Base-by-base conservation (phyloP, 2,113 vertebrate species). In the Tupaia tana region DNA sequence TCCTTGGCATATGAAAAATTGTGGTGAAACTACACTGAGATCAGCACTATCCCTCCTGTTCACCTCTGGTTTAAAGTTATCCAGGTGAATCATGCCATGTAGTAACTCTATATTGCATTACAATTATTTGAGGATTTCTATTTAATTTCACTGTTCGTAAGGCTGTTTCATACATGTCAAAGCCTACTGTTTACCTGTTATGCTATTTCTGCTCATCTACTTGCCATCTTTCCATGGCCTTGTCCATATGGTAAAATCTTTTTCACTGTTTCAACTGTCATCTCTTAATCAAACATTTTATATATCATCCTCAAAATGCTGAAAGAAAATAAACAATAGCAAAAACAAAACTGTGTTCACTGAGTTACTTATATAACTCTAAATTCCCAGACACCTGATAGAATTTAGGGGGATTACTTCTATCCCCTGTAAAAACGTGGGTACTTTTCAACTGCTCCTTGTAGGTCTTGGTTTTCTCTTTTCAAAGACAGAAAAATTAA, bases 41-140 rank as follows among this genome's bases (percentile, higher is more conserved):
- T 1, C 1, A 9, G 2, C 27, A 11, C 24, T 78, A 2, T 2
- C 70, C n/a, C 6, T 74, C 8, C 13, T 63, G 61, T 69, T 20
- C 67, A 85, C 52, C 83, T 75, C 13, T 61, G 80, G 20, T 6
- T 96, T 92, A 81, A 80, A 91, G 70, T 67, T 73, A 89, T 34
- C 66, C 67, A 10, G 52, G 73, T 95, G 91, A 97, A 91, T 78
- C 27, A 8, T 31, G 63, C 74, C 90, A 94, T 89, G 8, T 3
- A 34, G 10, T 20, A 6, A 25, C 71, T 77, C 29, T 4, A 95
- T 93, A 96, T 81, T 96, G 79, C 27, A 90, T 1, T 95, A 96
- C 92, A 96, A 91, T 96, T 97, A 96, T 81, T 95, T 31, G 98
- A 96, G 34, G 9, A 81, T 6, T 61, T 79, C 86, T 97, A 71